Base-by-base conservation (phyloP, 2,113 vertebrate species). In the Benitochromis conjunctus region DNA sequence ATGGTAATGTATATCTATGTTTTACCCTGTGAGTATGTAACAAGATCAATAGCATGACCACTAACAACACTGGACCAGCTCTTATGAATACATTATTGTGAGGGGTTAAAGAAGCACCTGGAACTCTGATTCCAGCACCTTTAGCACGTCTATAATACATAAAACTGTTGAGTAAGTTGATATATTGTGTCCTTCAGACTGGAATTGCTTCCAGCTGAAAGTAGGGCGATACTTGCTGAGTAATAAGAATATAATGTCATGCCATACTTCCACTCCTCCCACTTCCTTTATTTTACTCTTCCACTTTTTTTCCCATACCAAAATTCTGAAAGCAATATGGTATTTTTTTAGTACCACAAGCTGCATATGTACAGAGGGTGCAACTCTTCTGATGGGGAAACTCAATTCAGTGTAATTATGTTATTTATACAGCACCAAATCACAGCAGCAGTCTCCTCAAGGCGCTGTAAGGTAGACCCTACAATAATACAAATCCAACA, bases 61-160 rank as follows among this genome's bases (percentile, higher is more conserved):
- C 16, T 5, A 14, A 46, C 62, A 41, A 9, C 2, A 69, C 36
- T 24, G 12, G 34, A 14, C n/a, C 64, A 0, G 21, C 38, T 43
- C 1, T 38, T 9, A 43, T 13, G 7, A 6, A 13, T 41, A 2
- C n/a, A 0, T 6, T 43, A 26, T 14, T 0, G 5, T 16, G 38
- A 69, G 38, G n/a, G 7, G n/a, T 69, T 69, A 9, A 46, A 69
- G 38, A 26, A 69, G 38, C 4, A 69, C 24, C n/a, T 24, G 21
- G 64, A 46, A 46, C 2, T 6, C 2, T 6, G 16, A 14, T 16
- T 48, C 46, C 46, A 51, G 48, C 38, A 46, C 13, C 19, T 69
- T 66, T 14, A 24, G 36, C 38, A 38, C n/a, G n/a, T n/a, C 3
- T 4, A 16, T 43, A 14, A 69, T 14, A 43, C 62, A 69, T 43